These are phyloP conservation scores for Lepidothrix coronata DNA, from an alignment of 2,113 vertebrate species.

Conservation along the genomic window DNA sequence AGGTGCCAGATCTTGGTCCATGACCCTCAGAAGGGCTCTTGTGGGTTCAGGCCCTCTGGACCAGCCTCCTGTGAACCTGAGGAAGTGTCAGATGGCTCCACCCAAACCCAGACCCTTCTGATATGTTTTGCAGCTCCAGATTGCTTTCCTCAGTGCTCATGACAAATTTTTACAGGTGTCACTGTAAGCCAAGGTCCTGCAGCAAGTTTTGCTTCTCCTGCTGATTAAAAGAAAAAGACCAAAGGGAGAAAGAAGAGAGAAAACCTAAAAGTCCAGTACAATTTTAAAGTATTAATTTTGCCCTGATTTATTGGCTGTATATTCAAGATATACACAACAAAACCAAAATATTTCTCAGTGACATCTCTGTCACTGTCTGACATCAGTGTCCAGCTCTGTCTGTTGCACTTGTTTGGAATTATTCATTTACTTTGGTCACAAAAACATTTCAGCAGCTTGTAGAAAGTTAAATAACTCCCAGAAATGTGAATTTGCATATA, in stretches of 20 bases:
- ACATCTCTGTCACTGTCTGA: not conserved
- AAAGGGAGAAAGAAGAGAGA: not conserved
- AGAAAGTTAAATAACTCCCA: constrained; percentile 23
- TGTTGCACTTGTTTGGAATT: not conserved
- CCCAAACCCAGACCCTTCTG: not conserved
- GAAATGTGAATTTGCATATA: not conserved
- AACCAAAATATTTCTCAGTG: not conserved
- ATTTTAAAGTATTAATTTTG: not conserved
- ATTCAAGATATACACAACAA: not conserved
- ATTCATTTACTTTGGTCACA: not conserved
- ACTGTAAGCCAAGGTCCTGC: not conserved
- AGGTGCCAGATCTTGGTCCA: not conserved
- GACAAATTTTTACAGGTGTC: not conserved
- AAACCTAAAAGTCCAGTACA: not conserved
- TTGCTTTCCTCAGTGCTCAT: not conserved
- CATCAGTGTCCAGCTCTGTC: not conserved
- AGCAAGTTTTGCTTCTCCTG: not conserved
- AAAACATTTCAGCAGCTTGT: not conserved
- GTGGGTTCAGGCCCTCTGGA: not conserved
- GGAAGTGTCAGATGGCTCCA: not conserved
- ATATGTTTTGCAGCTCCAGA: not conserved
- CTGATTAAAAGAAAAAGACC: not conserved
- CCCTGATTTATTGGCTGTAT: not conserved
- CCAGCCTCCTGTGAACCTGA: not conserved
- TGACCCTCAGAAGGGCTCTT: not conserved